Base-by-base conservation (phyloP, 2,888 invertebrate species). In the Troides aeacus region DNA sequence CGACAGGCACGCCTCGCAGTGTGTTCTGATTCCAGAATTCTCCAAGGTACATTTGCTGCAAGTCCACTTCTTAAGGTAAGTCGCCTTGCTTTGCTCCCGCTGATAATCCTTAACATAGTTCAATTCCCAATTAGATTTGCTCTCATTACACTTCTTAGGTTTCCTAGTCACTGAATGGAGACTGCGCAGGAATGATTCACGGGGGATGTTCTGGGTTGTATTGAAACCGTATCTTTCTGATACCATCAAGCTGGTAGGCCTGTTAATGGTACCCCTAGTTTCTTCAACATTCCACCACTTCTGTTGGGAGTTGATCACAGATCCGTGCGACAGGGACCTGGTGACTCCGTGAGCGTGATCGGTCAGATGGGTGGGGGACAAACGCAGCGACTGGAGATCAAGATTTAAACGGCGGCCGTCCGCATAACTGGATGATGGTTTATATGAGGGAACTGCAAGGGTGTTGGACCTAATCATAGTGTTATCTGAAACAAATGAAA, bases 1-100 rank as follows among this genome's bases (percentile, higher is more conserved):
- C 0, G 96, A 94, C 76, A 96, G 94, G 78, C 97, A 97, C 0
- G 96, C 95, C 77, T 95, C 95, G 84, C 97, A 97, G 72, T 95
- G 93, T 8, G 94, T 93, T 72, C 94, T 91, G 42, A 94, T 93
- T 0, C 94, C 93, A 66, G 94, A 93, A 87, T 97, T 97, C 75
- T 96, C 94, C 53, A 97, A 86, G 0, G 97, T 97, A 82, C 97
- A 97, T 78, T 95, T 94, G 76, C 93, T 93, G 80, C 96, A 96
- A 18, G 95, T 94, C 96, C 96, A 96, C 65, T 93, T 93, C 76
- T 92, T 92, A 75, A 90, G 79, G 79, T 91, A 89, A 65, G 90
- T 73, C 39, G 84, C 88, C 71, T 78, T 87, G 71, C 90, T 89
- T 75, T 92, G 90, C 72, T 92, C 91, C 67, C 84, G 84, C 71